These are phyloP conservation scores for Spodoptera picta DNA, from an alignment of 2,888 invertebrate genomes.

Conservation along the genomic window DNA sequence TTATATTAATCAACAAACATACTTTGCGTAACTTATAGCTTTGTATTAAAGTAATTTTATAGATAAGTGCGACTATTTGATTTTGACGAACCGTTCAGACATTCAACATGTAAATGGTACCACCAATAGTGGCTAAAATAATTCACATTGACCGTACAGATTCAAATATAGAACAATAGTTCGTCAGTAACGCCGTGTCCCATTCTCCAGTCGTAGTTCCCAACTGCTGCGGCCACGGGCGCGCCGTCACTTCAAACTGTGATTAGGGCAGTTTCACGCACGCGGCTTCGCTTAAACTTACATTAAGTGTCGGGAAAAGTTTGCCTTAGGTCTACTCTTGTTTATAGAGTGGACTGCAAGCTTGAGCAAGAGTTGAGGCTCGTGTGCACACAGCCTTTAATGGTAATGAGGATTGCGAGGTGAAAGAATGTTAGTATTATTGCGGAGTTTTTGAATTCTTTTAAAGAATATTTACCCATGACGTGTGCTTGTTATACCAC, in stretches of 20 bases:
- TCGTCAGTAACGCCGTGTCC: constrained; percentile 7
- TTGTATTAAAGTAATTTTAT: too few species aligned
- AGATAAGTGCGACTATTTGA: too few species aligned
- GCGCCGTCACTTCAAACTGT: constrained; percentile 52
- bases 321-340: constrained; percentile 40
- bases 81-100: too few species aligned
- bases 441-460: too few species aligned
- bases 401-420: not conserved
- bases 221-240: constrained; percentile 14
- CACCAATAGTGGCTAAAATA: not conserved
- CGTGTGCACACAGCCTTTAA: constrained; percentile 1
- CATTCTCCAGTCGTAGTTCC: constrained; percentile 13
- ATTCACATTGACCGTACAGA: not conserved
- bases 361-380: not conserved
- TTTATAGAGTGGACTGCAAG: constrained; percentile 38
- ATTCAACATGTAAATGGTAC: too few species aligned
- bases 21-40: too few species aligned
- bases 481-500: too few species aligned
- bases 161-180: constrained; percentile 28
- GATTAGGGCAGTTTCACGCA: constrained; percentile 58
- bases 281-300: constrained; percentile 53
- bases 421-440: too few species aligned
- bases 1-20: too few species aligned
- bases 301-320: constrained; percentile 53
- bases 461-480: too few species aligned